These are phyloP conservation scores for Proisotoma minuta DNA, from an alignment of 2,888 invertebrate species.

Conservation along the genomic window DNA sequence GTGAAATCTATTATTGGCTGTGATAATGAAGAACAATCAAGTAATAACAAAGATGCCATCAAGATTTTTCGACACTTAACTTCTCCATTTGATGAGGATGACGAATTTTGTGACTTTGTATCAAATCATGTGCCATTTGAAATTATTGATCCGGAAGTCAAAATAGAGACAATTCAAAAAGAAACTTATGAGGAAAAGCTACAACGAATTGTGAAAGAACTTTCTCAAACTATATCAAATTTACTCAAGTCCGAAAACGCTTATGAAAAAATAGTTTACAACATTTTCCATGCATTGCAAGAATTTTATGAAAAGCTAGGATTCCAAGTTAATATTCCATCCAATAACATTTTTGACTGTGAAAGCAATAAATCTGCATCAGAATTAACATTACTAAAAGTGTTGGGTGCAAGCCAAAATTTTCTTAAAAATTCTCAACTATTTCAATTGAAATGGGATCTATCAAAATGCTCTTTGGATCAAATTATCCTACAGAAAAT, in stretches of 20 bases:
- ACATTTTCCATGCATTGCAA: not conserved
- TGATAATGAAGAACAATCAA: not conserved
- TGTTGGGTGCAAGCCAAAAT: slow-evolving; percentile 15
- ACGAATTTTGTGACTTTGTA: slow-evolving; percentile 27
- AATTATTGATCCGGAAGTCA: slow-evolving; percentile 3
- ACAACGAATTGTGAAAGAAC: not conserved
- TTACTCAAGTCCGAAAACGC: not conserved
- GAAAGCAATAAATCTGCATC: slow-evolving; percentile 20
- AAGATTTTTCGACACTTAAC: slow-evolving; percentile 18
- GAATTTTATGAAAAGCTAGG: not conserved
- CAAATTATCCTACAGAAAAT: not conserved
- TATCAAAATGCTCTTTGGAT: not conserved
- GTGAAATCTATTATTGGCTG: slow-evolving; percentile 28
- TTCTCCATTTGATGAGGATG: slow-evolving; percentile 25
- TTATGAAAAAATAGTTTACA: not conserved
- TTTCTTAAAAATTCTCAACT: slow-evolving; percentile 31
- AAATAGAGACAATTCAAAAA: not conserved
- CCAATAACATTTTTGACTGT: not conserved
- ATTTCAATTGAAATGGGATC: slow-evolving; percentile 19
- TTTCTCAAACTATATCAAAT: no score
- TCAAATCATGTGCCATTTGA: slow-evolving; percentile 18
- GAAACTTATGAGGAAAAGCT: slow-evolving; percentile 7
- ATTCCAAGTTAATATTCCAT: not conserved
- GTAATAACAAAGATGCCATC: not conserved
- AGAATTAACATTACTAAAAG: slow-evolving; percentile 22